These are phyloP conservation scores for Apistogramma diplotaenia DNA, from an alignment of 2,113 vertebrate genomes.

Conservation along the genomic window DNA sequence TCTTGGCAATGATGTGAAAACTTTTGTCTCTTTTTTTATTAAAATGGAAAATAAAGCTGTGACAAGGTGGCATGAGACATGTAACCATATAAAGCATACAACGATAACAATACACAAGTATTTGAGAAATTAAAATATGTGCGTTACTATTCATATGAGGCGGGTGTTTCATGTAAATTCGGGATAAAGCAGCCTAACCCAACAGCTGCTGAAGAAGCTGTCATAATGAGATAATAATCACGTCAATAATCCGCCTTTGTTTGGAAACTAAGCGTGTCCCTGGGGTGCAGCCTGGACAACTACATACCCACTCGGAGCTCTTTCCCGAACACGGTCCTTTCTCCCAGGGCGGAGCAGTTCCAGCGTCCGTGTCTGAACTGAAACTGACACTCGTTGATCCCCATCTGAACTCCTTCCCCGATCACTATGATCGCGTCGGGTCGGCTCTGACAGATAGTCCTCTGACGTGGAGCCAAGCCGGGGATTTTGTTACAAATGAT, in stretches of 20 bases:
- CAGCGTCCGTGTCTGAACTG: conserved; percentile 95
- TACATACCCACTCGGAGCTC: conserved; percentile 96
- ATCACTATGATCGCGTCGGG: conserved; percentile 98
- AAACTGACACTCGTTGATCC: conserved; percentile 96
- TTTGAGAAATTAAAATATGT: not conserved
- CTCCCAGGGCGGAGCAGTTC: conserved; percentile 96
- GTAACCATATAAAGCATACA: not conserved
- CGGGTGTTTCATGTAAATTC: too few relatives aligned
- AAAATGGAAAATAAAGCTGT: too few relatives aligned
- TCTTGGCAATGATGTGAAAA: not conserved
- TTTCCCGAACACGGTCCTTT: conserved; percentile 95
- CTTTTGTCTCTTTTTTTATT: too few relatives aligned
- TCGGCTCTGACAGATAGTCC: conserved; percentile 97
- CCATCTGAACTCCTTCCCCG: conserved; percentile 97
- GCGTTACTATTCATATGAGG: not conserved
- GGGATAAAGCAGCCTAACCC: too few relatives aligned
- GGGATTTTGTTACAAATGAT: conserved; percentile 99
- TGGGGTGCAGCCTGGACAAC: not conserved
- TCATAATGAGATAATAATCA: too few relatives aligned
- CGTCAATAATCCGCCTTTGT: not conserved
- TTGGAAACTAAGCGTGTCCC: not conserved
- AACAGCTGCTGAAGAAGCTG: too few relatives aligned
- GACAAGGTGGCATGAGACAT: not conserved
- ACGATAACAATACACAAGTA: not conserved
- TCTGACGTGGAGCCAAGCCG: conserved; percentile 92